Evolutionary conservation across 2,888 invertebrate genomes (phyloP), one percentile per base, ranked within the genome.

Genomic region (Acrobasis consociella): DNA sequence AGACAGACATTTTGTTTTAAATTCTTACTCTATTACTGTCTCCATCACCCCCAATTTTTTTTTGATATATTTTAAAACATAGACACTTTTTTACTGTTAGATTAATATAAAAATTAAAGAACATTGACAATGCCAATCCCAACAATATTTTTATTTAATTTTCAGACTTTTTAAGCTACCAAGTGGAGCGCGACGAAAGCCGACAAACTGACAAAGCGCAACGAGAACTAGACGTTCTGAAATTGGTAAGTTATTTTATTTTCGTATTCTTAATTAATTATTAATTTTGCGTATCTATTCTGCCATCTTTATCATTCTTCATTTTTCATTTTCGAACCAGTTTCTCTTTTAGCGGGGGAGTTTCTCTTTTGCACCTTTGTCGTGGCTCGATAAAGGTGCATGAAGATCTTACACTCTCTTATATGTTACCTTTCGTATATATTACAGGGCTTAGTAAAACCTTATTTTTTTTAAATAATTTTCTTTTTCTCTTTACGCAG

Each of bases 91-190:
- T n/a, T n/a, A n/a, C n/a, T n/a, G n/a, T n/a, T n/a, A n/a, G n/a
- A n/a, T n/a, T n/a, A n/a, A n/a, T n/a, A n/a, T n/a, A n/a, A n/a
- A n/a, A n/a, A n/a, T n/a, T n/a, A n/a, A n/a, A n/a, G n/a, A n/a
- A n/a, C n/a, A n/a, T n/a, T n/a, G n/a, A 22, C 3, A 22, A 22
- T 22, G 10, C 7, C 9, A 11, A 11, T 42, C 5, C 7, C 7
- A 42, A 11, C 42, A 11, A 46, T 13, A 13, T 46, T 2, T 13
- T 13, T 46, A 46, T 13, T n/a, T 67, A 58, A 62, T 17, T 80
- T 77, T 13, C 75, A 89, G 89, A 86, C 72, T 77, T 85, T 13
- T 69, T 80, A 17, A 82, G 75, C 62, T 75, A 77, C 65, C 86
- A 86, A 78, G 81, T 81, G 13, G 86, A 86, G 64, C 81, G 76